Evolutionary conservation across 2,888 invertebrate species (phyloP), one percentile per base, ranked within the genome.

Genomic region (Thalpophila matura): DNA sequence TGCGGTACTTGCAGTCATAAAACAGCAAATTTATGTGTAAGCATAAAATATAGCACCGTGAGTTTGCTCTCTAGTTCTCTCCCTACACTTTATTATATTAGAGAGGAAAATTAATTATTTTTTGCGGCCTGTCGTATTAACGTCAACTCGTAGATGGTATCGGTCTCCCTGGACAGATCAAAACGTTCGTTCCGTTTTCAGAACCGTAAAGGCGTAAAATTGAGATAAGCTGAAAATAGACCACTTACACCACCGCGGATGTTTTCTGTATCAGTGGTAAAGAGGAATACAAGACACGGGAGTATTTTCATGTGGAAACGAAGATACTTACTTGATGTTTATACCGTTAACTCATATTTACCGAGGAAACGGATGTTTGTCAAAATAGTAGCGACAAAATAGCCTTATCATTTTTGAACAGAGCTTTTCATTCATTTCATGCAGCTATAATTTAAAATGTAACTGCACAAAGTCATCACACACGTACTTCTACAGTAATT

Each of bases 71-170:
- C 14, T 40, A 43, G 20, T 27, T 33, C 22, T n/a, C n/a, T n/a
- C n/a, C n/a, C n/a, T n/a, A 33, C 45, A 64, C 46, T 49, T 46
- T 38, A 64, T 71, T 49, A 61, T 62, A 38, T 53, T 51, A 57
- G 63, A 53, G 38, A 46, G 43, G 46, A 61, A 70, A 65, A 68
- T 66, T 72, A 77, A 77, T 65, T 73, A 77, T 66, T 81, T 77
- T 83, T 83, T 82, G 80, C 82, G 85, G 60, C 64, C 56, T 78
- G 86, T 87, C 89, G 83, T 87, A 91, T 91, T 89, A 91, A 91
- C 85, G 92, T 93, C 92, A 86, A 79, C 84, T 83, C 66, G 77
- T 80, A 89, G 90, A 92, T 89, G 80, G 75, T 91, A 92, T 92
- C 93, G 83, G 80, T 74, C 81, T 86, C 86, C 77, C 82, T 85